Conservation (phyloP, 2,113 vertebrate species). For the Picathartes gymnocephalus region DNA sequence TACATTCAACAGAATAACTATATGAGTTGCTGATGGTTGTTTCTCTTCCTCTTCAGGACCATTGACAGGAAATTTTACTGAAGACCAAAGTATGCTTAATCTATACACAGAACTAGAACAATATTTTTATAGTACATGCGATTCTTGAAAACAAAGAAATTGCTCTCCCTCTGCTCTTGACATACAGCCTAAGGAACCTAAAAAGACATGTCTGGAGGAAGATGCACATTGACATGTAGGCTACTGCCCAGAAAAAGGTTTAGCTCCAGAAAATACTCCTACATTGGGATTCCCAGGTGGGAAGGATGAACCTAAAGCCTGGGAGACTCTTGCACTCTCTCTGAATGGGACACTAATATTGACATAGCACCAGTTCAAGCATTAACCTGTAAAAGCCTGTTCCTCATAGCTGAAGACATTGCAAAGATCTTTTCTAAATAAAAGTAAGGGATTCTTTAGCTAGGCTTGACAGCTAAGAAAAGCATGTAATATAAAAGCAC, state of each 20-base stretch:
- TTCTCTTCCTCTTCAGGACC: background rate
- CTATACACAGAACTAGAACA: background rate
- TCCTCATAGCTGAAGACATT: background rate
- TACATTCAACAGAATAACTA: background rate
- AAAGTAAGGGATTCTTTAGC: background rate
- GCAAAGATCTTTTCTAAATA: background rate
- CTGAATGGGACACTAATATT: background rate
- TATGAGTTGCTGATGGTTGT: rapidly evolving
- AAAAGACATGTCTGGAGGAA: background rate
- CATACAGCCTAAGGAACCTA: background rate
- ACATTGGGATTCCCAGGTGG: background rate
- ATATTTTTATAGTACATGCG: background rate
- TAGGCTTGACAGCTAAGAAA: background rate
- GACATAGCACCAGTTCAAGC: background rate
- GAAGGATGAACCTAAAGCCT: background rate
- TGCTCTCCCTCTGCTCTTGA: background rate
- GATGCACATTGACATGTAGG: background rate
- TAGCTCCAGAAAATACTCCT: background rate
- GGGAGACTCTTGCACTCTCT: background rate
- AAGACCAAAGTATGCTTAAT: background rate
- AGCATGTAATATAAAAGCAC: background rate
- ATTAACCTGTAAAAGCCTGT: background rate
- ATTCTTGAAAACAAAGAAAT: background rate
- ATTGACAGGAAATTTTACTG: background rate
- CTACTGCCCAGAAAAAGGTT: background rate